Conservation (phyloP, 2,888 invertebrate species). For the Tetragonisca angustula region DNA sequence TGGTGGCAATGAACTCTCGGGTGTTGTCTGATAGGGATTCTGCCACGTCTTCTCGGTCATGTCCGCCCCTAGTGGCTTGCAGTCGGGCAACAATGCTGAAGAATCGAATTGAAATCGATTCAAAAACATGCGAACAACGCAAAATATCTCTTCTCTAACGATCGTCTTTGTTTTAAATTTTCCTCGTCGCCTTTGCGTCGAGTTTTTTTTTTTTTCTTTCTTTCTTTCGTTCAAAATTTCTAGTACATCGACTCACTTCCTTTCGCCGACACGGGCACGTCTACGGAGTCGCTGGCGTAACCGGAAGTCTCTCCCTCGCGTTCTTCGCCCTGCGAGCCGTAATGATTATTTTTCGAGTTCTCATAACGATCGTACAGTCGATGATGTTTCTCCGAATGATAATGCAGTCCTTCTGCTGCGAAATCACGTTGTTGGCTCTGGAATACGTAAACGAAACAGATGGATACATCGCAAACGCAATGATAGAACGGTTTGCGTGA, state of each 20-base stretch:
- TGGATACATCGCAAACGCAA: slow-evolving; percentile 10
- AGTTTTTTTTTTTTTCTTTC: no score
- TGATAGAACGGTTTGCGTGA: slow-evolving; percentile 66
- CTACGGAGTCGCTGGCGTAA: slow-evolving; percentile 91
- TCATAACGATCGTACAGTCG: slow-evolving; percentile 82
- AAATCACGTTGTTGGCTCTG: slow-evolving; percentile 69
- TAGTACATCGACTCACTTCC: slow-evolving; percentile 33
- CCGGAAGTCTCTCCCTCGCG: slow-evolving; percentile 89
- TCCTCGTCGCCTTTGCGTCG: neutral
- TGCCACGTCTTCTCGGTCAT: slow-evolving; percentile 78
- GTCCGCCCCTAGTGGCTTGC: slow-evolving; percentile 53
- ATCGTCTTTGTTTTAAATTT: neutral
- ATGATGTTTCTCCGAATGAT: slow-evolving; percentile 60
- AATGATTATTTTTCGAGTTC: slow-evolving; percentile 59
- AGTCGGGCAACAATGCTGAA: slow-evolving; percentile 43
- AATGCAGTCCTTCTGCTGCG: slow-evolving; percentile 72
- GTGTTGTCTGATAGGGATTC: slow-evolving; percentile 77
- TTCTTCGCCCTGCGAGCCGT: slow-evolving; percentile 74
- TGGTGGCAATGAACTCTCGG: slow-evolving; percentile 77
- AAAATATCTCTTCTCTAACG: no score
- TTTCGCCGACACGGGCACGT: slow-evolving; percentile 66
- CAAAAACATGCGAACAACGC: no score
- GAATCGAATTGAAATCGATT: neutral
- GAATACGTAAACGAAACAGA: slow-evolving; percentile 5
- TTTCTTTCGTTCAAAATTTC: neutral